Conservation (phyloP, 1,140 invertebrate genomes). For the Lepidotrigona ventralis region DNA sequence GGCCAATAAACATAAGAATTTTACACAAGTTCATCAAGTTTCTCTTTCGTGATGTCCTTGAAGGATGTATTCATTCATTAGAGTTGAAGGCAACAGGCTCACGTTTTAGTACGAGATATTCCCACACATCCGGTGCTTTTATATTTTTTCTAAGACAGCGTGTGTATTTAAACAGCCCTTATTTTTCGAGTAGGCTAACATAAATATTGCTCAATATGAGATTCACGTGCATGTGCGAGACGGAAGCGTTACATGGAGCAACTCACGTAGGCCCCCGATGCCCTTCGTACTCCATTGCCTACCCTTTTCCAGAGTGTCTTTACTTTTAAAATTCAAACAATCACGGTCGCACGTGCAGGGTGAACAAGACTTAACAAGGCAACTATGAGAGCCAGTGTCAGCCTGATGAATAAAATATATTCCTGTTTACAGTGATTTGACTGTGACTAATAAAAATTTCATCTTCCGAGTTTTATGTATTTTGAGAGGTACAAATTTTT, state of each 20-base stretch:
- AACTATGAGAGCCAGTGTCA: too few relatives aligned
- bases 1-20: not conserved
- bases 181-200: conserved; percentile 23
- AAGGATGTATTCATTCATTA: not conserved
- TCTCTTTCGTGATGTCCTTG: not conserved
- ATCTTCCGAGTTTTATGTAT: too few relatives aligned
- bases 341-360: too few relatives aligned
- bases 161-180: conserved; percentile 4
- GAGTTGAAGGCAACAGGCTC: not conserved
- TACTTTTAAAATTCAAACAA: conserved; percentile 2
- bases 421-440: too few relatives aligned
- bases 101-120: not conserved
- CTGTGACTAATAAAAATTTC: too few relatives aligned
- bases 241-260: conserved; percentile 1
- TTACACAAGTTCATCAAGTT: not conserved
- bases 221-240: not conserved
- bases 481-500: not conserved
- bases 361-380: not conserved
- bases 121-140: not conserved
- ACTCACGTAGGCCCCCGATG: conserved; percentile 43
- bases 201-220: conserved; percentile 35
- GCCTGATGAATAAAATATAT: too few relatives aligned
- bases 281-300: not conserved
- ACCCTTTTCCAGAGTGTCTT: not conserved
- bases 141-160: not conserved